Conservation (phyloP, 2,797 vertebrate species). For the Garrulus glandarius region DNA sequence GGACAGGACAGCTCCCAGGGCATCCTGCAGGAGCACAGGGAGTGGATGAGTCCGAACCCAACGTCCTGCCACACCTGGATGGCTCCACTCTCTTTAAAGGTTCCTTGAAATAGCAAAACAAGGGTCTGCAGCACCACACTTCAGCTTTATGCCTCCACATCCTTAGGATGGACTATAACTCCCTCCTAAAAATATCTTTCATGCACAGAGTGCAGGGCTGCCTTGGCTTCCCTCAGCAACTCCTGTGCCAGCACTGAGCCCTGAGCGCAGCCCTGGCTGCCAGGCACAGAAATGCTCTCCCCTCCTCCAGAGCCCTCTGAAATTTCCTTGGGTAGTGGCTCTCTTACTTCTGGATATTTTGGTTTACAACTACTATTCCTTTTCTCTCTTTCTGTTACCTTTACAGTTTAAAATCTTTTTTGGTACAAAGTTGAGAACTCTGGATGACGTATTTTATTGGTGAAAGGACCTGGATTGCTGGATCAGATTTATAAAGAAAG, state of each 20-base stretch:
- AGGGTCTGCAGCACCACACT: not conserved
- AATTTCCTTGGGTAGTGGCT: not conserved
- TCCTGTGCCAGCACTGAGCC: fast-evolving
- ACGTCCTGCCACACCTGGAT: not conserved
- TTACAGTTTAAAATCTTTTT: not conserved
- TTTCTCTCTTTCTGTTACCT: not conserved
- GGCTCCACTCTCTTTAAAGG: not conserved
- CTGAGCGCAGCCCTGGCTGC: not conserved
- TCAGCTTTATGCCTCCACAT: not conserved
- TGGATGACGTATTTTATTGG: not conserved
- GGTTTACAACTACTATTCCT: not conserved
- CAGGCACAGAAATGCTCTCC: not conserved
- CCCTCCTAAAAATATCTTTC: not conserved
- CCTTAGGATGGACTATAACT: not conserved
- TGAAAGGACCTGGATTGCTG: not conserved
- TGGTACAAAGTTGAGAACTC: not conserved
- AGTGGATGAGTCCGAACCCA: fast-evolving
- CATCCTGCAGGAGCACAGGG: not conserved
- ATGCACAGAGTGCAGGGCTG: not conserved
- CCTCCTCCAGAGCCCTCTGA: not conserved
- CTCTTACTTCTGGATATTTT: not conserved
- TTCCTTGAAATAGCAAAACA: not conserved
- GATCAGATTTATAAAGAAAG: conserved; percentile 9
- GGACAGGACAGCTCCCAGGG: not conserved
- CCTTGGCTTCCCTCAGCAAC: fast-evolving